Base-by-base conservation (phyloP, 2,113 vertebrate species). In the Pelodiscus sinensis region DNA sequence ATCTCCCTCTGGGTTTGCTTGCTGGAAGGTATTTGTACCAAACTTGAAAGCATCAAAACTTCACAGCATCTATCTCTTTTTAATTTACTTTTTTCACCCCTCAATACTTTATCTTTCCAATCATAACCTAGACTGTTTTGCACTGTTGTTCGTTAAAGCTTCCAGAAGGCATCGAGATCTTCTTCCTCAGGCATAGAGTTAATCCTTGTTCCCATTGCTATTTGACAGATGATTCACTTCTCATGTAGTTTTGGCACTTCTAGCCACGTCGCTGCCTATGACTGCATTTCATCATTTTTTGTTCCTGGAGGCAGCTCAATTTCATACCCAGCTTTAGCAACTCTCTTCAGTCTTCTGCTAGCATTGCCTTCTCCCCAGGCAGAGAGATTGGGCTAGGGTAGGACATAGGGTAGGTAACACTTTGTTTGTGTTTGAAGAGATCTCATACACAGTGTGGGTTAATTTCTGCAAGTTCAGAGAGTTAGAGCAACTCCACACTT, bases 1-100 rank as follows among this genome's bases (percentile, higher is more conserved):
- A 8, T 77, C 57, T 18, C 82, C 82, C 55, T 38, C 29, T 5
- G 44, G 4, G 78, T 81, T 16, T 0, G 0, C 68, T 83, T 1
- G 0, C 75, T 87, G 80, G 81, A 92, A 93, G 86, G 79, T 87
- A 58, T 31, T 85, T 94, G 92, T 81, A 85, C 58, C 81, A 62
- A 62, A 2, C 85, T 91, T 87, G 85, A 95, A 91, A 89, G 58
- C 10, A n/a, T 10, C 54, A 55, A 38, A 90, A 78, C 38, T 90
- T 90, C 57, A 87, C 8, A 81, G 54, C 22, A 19, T 13, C 3
- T 21, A 5, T 15, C 22, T 78, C 62, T 56, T 85, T 57, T 4
- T 25, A 25, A 60, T 2, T 3, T 16, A 1, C 25, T 93, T 85
- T 85, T 83, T 25, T 62, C 31, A 85, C 50, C 27, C 44, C 11